phyloP scores from a whole-genome alignment of 2,113 vertebrate species.

The Morone chrysops region DNA sequence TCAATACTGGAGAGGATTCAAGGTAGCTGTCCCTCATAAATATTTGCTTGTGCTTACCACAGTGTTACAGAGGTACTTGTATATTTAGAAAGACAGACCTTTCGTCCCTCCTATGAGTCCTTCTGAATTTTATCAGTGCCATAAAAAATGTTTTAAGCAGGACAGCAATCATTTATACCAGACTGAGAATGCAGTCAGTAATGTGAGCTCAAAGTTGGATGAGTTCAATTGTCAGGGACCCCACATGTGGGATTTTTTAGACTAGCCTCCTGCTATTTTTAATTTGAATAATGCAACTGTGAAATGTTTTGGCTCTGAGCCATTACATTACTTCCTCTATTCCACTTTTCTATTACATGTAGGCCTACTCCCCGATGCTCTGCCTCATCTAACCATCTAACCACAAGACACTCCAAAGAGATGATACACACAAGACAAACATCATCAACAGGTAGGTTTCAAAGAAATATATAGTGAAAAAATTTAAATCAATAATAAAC shows the following conservation, averaged over 20 bases:
- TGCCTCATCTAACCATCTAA: not conserved
- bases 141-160: conserved; percentile 34
- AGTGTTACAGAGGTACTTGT: not conserved
- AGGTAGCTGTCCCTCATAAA: conserved; percentile 2
- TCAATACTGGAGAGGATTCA: not conserved
- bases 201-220: conserved; percentile 22
- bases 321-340: conserved; percentile 18
- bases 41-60: conserved; percentile 16
- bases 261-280: conserved; percentile 33
- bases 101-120: not conserved
- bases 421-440: conserved; percentile 14
- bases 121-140: conserved; percentile 12
- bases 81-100: conserved; percentile 16
- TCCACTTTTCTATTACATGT: conserved; percentile 24
- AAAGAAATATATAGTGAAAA: not conserved
- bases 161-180: not conserved
- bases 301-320: conserved; percentile 48
- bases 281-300: conserved; percentile 63
- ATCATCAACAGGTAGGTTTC: conserved; percentile 13
- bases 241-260: conserved; percentile 31
- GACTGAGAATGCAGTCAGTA: conserved; percentile 3
- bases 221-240: conserved; percentile 30
- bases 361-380: conserved; percentile 7
- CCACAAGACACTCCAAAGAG: not conserved
- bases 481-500: conserved; percentile 1